Percentiles rank a stretch among this genome's conserved stretches.
Conservation (phyloP, 2,797 vertebrate species). For the Gymnothorax javanicus region DNA sequence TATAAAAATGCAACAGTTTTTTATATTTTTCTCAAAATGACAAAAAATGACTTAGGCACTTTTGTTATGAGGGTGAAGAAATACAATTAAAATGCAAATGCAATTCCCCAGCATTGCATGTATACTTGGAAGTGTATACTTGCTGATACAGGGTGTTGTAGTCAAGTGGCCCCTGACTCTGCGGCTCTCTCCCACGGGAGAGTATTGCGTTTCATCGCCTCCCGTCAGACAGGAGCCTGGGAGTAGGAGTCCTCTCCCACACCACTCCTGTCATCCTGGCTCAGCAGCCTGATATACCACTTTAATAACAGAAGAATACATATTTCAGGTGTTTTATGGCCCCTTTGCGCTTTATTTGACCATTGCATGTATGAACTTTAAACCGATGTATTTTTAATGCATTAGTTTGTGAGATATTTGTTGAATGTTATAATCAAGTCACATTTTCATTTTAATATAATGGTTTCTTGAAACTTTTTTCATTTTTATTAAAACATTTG, state of each 20-base stretch:
- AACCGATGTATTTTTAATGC: not conserved
- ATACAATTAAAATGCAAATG: too few relatives aligned
- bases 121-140: not conserved
- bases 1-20: too few relatives aligned
- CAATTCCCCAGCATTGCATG: too few relatives aligned
- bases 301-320: constrained; percentile 5
- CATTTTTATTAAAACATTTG: not conserved
- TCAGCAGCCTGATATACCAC: not conserved
- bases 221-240: not conserved
- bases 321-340: not conserved
- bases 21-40: too few relatives aligned
- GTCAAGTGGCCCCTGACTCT: not conserved
- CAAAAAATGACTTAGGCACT: too few relatives aligned
- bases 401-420: not conserved
- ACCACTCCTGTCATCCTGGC: not conserved
- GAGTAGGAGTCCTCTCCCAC: not conserved
- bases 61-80: too few relatives aligned
- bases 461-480: not conserved
- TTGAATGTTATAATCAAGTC: not conserved
- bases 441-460: not conserved
- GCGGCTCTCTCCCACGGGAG: not conserved
- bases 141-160: not conserved
- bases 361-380: not conserved
- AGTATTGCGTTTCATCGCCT: constrained; percentile 3
- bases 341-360: not conserved